Evolutionary conservation across 2,113 vertebrate genomes (phyloP).

Genomic region (Bos javanicus): DNA sequence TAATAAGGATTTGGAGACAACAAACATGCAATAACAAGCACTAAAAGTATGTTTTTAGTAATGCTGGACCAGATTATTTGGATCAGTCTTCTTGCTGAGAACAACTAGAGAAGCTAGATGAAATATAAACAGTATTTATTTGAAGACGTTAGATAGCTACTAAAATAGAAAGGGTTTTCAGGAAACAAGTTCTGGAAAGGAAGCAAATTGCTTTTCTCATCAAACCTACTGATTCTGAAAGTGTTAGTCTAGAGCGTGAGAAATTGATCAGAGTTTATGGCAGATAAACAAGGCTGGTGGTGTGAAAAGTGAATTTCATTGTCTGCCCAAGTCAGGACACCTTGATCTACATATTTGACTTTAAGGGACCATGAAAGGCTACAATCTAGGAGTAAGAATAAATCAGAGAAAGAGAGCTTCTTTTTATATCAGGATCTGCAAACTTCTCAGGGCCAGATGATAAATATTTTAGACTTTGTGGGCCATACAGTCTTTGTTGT

Average conservation of each 20-base stretch:
- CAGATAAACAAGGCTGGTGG: background rate
- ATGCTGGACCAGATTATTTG: background rate
- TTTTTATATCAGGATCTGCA: background rate
- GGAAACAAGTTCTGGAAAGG: background rate
- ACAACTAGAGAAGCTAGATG: background rate
- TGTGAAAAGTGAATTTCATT: background rate
- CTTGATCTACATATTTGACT: background rate
- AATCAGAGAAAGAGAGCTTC: background rate
- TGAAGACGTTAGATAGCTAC: background rate
- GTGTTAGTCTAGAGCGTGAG: background rate
- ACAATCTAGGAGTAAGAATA: background rate
- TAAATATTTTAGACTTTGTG: background rate
- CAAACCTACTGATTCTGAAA: conserved; percentile 3
- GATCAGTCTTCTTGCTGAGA: background rate
- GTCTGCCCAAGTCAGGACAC: background rate
- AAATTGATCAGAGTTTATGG: background rate
- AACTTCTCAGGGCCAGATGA: background rate
- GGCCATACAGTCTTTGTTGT: background rate
- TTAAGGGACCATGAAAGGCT: background rate
- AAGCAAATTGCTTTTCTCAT: background rate
- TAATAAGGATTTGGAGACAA: background rate
- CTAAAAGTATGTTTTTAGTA: background rate
- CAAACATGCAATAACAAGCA: background rate
- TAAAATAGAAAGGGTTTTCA: background rate
- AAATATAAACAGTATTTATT: background rate